These are phyloP conservation scores for Bucorvus abyssinicus DNA, from an alignment of 2,797 vertebrate genomes.

Conservation along the genomic window DNA sequence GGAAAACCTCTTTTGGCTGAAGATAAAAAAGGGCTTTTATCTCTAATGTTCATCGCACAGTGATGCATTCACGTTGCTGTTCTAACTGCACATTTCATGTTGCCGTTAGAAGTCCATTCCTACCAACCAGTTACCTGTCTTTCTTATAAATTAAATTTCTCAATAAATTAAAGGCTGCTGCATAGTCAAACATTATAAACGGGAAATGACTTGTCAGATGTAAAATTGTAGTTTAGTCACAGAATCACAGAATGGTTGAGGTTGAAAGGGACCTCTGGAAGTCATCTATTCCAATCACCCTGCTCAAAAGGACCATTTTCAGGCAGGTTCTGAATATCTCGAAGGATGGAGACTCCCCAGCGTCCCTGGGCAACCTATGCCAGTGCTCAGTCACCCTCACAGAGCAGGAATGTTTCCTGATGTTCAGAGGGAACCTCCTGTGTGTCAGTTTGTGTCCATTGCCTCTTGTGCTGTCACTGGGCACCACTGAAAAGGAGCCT, in stretches of 20 bases:
- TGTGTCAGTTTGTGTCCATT: neutral
- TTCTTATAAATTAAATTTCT: neutral
- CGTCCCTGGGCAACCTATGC: neutral
- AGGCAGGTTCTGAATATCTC: neutral
- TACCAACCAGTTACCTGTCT: neutral
- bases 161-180: neutral
- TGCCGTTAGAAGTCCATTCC: neutral
- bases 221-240: neutral
- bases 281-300: neutral
- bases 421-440: neutral
- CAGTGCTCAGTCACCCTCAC: neutral
- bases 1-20: neutral
- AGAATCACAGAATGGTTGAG: neutral
- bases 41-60: neutral
- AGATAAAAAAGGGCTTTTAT: neutral
- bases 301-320: neutral
- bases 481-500: neutral
- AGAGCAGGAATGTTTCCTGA: neutral
- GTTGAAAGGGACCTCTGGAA: neutral
- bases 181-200: neutral
- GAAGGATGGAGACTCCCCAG: neutral
- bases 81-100: neutral
- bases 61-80: fast-evolving
- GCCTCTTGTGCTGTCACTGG: neutral
- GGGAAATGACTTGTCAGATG: neutral